Base-by-base conservation (phyloP, 2,888 invertebrate species). In the Coecobrya sp. region DNA sequence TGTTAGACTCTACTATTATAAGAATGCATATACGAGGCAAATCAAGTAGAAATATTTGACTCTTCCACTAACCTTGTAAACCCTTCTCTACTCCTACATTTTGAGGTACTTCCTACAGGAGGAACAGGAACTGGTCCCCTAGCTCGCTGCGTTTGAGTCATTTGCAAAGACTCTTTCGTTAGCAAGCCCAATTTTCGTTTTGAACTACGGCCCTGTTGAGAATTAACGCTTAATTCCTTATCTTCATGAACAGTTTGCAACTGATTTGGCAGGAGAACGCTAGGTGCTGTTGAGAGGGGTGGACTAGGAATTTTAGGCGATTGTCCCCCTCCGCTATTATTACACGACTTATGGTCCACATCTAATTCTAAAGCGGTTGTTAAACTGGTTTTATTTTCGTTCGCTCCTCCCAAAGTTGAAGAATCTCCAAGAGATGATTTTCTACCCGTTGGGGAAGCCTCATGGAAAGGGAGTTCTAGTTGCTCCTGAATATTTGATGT, bases 221-320 rank as follows among this genome's bases (percentile, higher is more conserved):
- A n/a, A 59, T 89, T 90, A 16, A 93, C 93, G 62, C 86, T 94
- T 27, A 94, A 55, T 84, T 94, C 94, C 68, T 59, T 86, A 85
- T 94, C 94, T 81, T 94, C 94, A 65, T 89, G 94, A 49, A 94
- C 94, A 87, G 94, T 94, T 93, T 93, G 94, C 25, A 94, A 79
- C 76, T 91, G 91, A 85, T 94, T 93, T 2, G 92, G 85, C 36
- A 93, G 70, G 0, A 94, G 81, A 52, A 91, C 91, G 59, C 76
- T 86, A 30, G 92, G 85, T 19, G 86, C 70, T 1, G 73, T 86
- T 19, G 92, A 84, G 0, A 92, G 59, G 0, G 93, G 93, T 4
- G 91, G 89, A 82, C 91, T 89, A 70, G 93, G 89, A 85, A 91
- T 76, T 85, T 87, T 93, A 13, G 93, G 92, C 22, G 93, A 93